Evolutionary conservation across 2,113 vertebrate species (phyloP), one percentile per base, ranked within the genome.

Genomic region (Plestiodon gilberti): DNA sequence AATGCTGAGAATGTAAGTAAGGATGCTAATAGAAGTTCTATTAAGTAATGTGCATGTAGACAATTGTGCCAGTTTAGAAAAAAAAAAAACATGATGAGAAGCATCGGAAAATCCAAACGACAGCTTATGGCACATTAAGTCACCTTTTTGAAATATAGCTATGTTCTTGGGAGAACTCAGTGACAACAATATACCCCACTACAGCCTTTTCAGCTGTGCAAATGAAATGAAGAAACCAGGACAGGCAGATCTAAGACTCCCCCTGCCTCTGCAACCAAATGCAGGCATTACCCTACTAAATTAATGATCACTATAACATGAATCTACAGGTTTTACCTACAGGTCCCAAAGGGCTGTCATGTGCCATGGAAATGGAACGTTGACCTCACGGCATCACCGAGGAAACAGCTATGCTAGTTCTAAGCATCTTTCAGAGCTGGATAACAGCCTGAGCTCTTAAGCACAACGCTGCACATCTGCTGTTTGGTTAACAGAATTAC

Each of bases 391-490:
- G 48, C 69, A 84, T 84, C 82, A 57, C 87, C 82, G 28, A 25
- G 77, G 82, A 84, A 84, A 88, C 82, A 38, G 57, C 22, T 5
- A 88, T 67, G 70, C 20, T 20, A 43, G 83, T 84, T 88, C 83
- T 80, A 74, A 67, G 59, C 87, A 84, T 81, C 69, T 80, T 84
- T 75, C 78, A 84, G 55, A 73, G 25, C 23, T 61, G 65, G n/a
- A 70, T 75, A 88, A 79, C 81, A 73, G 55, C 25, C 40, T 1
- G 7, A 79, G 69, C 11, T 6, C 59, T 82, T 88, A 48, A 84
- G 28, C 28, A 6, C 14, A 61, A 70, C 25, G 3, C 55, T 70
- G n/a, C 25, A 25, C 35, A 33, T 14, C 30, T n/a, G 9, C n/a
- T 76, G 30, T 59, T 52, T 28, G 38, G 6, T 48, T 35, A 73